These are phyloP conservation scores for Microplitis manilae DNA, from an alignment of 2,888 invertebrate genomes.

Conservation along the genomic window DNA sequence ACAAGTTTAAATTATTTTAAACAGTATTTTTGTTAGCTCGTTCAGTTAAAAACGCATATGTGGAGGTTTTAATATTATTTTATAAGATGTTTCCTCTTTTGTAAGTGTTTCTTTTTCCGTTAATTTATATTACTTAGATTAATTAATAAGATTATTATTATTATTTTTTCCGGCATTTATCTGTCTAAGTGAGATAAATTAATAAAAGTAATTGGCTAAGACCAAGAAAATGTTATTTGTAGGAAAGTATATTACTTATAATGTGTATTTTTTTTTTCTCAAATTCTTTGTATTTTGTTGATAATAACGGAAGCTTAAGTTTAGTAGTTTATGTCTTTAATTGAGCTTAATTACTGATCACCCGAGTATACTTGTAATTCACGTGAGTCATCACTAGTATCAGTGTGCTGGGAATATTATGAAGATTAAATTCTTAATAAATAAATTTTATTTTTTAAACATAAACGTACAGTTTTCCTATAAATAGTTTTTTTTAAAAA, in stretches of 20 bases:
- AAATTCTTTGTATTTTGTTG: conserved; percentile 25
- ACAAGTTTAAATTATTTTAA: neutral
- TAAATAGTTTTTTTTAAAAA: neutral
- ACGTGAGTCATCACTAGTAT: conserved; percentile 54
- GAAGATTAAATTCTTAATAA: neutral
- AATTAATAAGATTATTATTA: neutral
- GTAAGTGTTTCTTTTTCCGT: neutral
- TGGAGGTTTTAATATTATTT: conserved; percentile 5
- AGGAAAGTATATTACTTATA: conserved; percentile 3
- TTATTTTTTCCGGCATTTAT: neutral
- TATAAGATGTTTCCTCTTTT: conserved; percentile 11
- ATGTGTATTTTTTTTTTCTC: conserved; percentile 6
- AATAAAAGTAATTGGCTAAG: neutral
- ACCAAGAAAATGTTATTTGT: neutral
- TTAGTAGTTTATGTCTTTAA: conserved; percentile 59
- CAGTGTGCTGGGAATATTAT: conserved; percentile 26
- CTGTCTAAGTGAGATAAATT: neutral
- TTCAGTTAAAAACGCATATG: neutral
- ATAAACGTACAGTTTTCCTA: neutral
- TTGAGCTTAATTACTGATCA: conserved; percentile 64
- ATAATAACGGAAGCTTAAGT: conserved; percentile 47
- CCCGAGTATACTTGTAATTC: conserved; percentile 51
- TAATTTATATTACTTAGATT: conserved; percentile 1
- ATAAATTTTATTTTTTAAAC: conserved; percentile 31
- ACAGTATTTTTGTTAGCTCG: neutral